These are phyloP conservation scores for Chamaea fasciata DNA, from an alignment of 2,113 vertebrate genomes.

Conservation along the genomic window DNA sequence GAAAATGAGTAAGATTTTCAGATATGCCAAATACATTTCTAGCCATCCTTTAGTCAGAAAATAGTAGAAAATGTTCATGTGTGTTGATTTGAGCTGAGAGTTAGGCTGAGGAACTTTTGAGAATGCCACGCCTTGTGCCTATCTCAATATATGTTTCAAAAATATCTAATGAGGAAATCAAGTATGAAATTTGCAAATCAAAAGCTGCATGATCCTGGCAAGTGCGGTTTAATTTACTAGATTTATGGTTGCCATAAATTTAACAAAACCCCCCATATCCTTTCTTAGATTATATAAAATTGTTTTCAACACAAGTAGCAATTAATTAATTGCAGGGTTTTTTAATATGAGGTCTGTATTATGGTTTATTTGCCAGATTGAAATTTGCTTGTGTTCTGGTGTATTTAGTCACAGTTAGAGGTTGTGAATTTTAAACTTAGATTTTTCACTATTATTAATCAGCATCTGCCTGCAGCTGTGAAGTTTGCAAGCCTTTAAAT, in stretches of 20 bases:
- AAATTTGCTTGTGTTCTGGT: background rate
- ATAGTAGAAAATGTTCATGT: background rate
- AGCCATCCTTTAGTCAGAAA: background rate
- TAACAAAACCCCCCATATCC: background rate
- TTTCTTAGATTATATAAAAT: background rate
- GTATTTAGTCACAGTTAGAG: background rate
- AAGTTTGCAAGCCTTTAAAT: background rate
- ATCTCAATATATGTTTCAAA: background rate
- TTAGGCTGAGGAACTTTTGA: background rate
- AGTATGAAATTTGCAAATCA: background rate
- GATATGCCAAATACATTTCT: background rate
- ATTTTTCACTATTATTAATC: background rate
- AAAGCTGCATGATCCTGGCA: background rate
- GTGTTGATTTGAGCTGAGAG: background rate
- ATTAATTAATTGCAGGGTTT: background rate
- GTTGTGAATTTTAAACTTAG: background rate
- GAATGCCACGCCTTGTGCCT: background rate
- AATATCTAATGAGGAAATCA: background rate
- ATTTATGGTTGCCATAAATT: background rate
- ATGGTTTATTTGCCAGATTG: background rate
- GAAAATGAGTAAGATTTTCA: background rate
- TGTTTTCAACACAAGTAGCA: background rate
- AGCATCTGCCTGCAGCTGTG: background rate
- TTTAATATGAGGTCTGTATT: background rate
- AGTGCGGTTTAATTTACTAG: background rate